phyloP scores from a whole-genome alignment of 2,888 invertebrate genomes.

The Tetranychus piercei region DNA sequence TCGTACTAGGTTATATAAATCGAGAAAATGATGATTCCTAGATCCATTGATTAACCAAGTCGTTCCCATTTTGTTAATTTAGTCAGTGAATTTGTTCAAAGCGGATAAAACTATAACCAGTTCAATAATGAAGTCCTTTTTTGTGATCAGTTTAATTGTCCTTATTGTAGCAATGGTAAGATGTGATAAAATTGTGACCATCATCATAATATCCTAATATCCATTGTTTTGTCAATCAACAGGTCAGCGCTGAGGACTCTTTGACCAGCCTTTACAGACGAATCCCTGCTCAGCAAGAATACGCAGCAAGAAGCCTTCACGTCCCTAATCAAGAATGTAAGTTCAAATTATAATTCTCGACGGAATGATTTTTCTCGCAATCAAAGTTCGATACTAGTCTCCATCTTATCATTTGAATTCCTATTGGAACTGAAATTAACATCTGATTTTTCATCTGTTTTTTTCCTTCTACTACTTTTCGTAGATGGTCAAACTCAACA shows the following conservation, averaged over 20 bases:
- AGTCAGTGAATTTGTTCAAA: neutral
- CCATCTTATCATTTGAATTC: neutral
- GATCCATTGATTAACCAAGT: neutral
- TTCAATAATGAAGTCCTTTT: neutral
- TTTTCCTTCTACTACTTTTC: too few species aligned
- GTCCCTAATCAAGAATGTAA: neutral
- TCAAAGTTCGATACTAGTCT: neutral
- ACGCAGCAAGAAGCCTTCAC: neutral
- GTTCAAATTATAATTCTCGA: neutral
- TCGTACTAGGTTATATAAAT: neutral
- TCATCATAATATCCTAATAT: neutral
- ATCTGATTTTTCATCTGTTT: too few species aligned
- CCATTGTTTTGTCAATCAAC: neutral
- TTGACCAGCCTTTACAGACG: neutral
- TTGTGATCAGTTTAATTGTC: neutral
- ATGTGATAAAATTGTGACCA: neutral
- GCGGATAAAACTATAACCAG: neutral
- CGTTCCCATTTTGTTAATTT: neutral
- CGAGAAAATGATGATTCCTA: neutral
- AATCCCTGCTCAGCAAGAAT: neutral
- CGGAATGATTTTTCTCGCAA: neutral
- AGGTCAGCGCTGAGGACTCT: neutral
- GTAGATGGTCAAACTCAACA: too few species aligned
- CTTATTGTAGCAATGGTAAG: neutral
- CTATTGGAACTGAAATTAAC: neutral